Conservation (phyloP, 2,888 invertebrate genomes). For the Anthophora plumipes region DNA sequence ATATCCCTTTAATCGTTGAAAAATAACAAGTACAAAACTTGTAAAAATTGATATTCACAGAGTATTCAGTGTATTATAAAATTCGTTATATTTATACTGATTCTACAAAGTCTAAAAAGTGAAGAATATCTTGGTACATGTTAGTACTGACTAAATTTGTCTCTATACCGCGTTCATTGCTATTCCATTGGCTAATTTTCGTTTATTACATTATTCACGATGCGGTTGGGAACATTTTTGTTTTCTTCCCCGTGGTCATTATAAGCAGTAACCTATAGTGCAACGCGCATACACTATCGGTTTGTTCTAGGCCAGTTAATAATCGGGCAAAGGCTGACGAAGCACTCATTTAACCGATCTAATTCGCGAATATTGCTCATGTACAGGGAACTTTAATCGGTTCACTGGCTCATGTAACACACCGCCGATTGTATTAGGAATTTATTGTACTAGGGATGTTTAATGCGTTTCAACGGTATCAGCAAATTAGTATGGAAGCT, state of each 20-base stretch:
- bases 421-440: constrained; percentile 49
- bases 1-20: no score
- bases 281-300: constrained; percentile 13
- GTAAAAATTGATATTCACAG: no score
- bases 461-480: constrained; percentile 48
- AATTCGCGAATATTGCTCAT: constrained; percentile 60
- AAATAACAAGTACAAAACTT: no score
- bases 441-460: constrained; percentile 52
- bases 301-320: constrained; percentile 52
- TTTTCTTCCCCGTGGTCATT: neutral
- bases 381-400: constrained; percentile 54
- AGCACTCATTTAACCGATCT: constrained; percentile 58
- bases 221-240: neutral
- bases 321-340: constrained; percentile 57
- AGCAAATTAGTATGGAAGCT: constrained; percentile 46
- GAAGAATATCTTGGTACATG: no score
- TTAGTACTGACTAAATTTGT: no score
- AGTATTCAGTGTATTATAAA: no score
- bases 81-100: no score
- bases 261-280: neutral
- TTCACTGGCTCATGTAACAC: constrained; percentile 63
- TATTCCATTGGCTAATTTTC: neutral
- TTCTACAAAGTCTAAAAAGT: no score
- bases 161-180: no score
- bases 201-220: neutral